Conservation (phyloP, 2,797 vertebrate species). For the Cetoscarus ocellatus region DNA sequence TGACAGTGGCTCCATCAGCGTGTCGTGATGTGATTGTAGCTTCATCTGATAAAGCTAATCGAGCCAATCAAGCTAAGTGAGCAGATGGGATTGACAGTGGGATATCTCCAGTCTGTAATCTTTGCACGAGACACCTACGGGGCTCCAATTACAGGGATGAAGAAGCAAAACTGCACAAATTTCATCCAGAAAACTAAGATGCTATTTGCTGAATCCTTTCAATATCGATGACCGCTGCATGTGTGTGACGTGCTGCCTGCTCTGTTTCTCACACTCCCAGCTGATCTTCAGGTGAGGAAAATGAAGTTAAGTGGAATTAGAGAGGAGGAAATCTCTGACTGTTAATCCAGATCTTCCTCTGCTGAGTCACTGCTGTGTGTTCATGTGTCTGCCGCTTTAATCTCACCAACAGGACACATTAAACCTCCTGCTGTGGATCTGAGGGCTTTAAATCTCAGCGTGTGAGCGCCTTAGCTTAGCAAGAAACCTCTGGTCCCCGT, state of each 20-base stretch:
- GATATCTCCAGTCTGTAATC: not conserved
- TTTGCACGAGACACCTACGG: not conserved
- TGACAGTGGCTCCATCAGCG: not conserved
- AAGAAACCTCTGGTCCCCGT: not conserved
- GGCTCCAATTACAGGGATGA: not conserved
- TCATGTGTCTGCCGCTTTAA: constrained; percentile 6
- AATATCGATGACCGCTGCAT: no score
- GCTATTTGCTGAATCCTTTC: no score
- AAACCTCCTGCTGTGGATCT: not conserved
- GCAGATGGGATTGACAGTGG: constrained; percentile 3
- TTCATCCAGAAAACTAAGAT: not conserved
- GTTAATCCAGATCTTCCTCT: constrained; percentile 26
- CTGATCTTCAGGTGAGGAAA: not conserved
- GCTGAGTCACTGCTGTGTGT: constrained; percentile 23
- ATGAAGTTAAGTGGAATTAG: constrained; percentile 11
- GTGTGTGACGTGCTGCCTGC: not conserved
- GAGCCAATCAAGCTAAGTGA: not conserved
- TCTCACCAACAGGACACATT: not conserved
- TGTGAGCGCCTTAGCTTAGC: not conserved
- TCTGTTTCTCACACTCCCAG: not conserved
- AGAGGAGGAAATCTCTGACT: constrained; percentile 7
- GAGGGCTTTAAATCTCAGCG: not conserved
- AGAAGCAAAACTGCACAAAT: not conserved
- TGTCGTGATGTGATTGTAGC: not conserved
- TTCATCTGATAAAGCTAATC: not conserved